Evolutionary conservation across 2,113 vertebrate genomes (phyloP), one percentile per base, ranked within the genome.

Genomic region (Sphyrna mokarran): DNA sequence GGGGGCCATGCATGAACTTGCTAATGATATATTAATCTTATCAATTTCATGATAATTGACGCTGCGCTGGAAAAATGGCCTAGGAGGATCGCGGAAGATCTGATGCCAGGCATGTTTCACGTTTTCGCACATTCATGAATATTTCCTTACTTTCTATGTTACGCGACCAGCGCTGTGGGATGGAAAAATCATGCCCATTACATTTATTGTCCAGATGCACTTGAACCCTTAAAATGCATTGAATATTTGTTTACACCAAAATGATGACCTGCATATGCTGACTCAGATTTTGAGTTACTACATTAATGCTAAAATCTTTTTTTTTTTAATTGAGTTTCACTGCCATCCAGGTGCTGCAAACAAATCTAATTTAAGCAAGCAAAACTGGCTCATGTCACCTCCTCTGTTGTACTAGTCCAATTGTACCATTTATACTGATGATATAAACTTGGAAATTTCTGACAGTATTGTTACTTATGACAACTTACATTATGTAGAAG

Each of bases 341-440:
- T 37, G n/a, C 29, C 33, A 66, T 18, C 58, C 11, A 91, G 16
- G 66, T 13, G n/a, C n/a, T 91, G 20, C 61, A 66, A 91, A 91
- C 89, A 33, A 63, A 91, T 63, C 33, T 66, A 29, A 91, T 66
- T 91, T 37, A 18, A 66, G 89, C 29, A 37, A 66, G 58, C 58
- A 91, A 33, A 91, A 63, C 63, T 66, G 14, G 14, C n/a, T 13
- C 33, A 37, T n/a, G 33, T 0, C 29, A 66, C 66, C n/a, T 18
- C 58, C 5, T 8, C 89, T 91, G 1, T 33, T 63, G 33, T 91
- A 6, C 16, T 7, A 66, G 33, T 66, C n/a, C 14, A n/a, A 37
- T 37, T 93, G n/a, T 93, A 66, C n/a, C 33, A 66, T 37, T 93
- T n/a, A 93, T 68, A 93, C n/a, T 68, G 89, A 93, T 90, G 54